Evolutionary conservation across 1,140 invertebrate genomes (phyloP), one percentile per base, ranked within the genome.

Genomic region (Drosophila ficusphila): DNA sequence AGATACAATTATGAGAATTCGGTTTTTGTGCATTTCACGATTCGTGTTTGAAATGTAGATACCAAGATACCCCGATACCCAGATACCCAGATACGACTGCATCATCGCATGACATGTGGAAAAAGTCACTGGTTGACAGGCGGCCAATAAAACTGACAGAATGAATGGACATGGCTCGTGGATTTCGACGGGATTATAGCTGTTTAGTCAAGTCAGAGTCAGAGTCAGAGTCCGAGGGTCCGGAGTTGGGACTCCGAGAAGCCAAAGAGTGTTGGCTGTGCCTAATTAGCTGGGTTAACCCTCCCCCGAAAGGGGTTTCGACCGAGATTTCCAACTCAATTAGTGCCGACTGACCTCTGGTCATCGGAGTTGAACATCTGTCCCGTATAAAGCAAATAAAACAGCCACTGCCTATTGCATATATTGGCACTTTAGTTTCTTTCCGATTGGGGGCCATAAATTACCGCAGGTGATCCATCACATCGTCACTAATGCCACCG

Each of bases 81-180:
- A 64, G 54, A 46, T 64, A 36, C 54, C 60, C 6, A 51, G 62
- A 65, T 67, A 67, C 62, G 75, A 79, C 77, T 81, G 79, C 81
- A 86, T 57, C 81, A 83, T 72, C 64, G 86, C 76, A 89, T 89
- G 85, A 89, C 85, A 89, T 75, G 76, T 64, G 81, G 52, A 86
- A 73, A 78, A 77, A 89, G 73, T 90, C 79, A 51, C 54, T 64
- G 67, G 86, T 90, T 85, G 86, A 90, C 86, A 86, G 81, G 58
- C 52, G 71, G 77, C 81, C 78, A 89, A 81, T 86, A 79, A 72
- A 86, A 86, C 86, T 89, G 85, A 89, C 86, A 89, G 81, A 78
- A 77, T 78, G 89, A 90, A 89, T 85, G 79, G 86, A 72, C 68
- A 72, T 61, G 47, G 54, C 68, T 52, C 48, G 70, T 72, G 69